phyloP scores from a whole-genome alignment of 2,888 invertebrate species.

The Nymphalis polychloros region DNA sequence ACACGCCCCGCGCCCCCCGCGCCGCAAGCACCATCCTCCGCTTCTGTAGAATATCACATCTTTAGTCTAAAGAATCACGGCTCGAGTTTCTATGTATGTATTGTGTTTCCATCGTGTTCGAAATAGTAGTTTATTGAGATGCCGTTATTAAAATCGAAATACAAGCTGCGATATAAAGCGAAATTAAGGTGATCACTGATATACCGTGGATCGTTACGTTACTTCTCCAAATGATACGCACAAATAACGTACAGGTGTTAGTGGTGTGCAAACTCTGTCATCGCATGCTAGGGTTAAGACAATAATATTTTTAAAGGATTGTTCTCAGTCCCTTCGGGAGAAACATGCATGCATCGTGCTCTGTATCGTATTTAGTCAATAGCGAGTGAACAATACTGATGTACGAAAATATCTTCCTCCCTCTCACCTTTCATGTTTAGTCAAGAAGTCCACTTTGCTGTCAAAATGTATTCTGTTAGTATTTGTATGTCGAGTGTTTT shows the following conservation, averaged over 20 bases:
- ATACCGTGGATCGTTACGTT: constrained; percentile 13
- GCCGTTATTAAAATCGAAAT: constrained; percentile 12
- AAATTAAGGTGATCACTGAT: constrained; percentile 26
- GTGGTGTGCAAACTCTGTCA: constrained; percentile 29
- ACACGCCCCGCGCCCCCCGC: constrained; percentile 66
- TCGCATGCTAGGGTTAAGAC: constrained; percentile 33
- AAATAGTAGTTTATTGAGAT: constrained; percentile 5
- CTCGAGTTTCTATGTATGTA: constrained; percentile 1
- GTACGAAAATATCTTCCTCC: constrained; percentile 37
- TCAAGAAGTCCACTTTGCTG: constrained; percentile 69
- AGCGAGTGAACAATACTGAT: constrained; percentile 29
- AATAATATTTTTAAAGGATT: constrained; percentile 29
- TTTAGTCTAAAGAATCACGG: neutral
- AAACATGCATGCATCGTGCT: constrained; percentile 60
- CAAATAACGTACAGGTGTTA: constrained; percentile 19
- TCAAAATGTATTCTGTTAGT: constrained; percentile 65
- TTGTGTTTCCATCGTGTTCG: constrained; percentile 19
- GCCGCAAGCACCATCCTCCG: constrained; percentile 77
- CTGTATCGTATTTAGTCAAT: constrained; percentile 37
- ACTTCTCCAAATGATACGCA: constrained; percentile 8
- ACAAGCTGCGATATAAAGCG: constrained; percentile 17
- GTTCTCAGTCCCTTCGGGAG: constrained; percentile 24
- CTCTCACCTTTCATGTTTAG: constrained; percentile 61
- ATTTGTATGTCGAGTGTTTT: constrained; percentile 44
- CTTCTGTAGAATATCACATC: constrained; percentile 56